Evolutionary conservation across 1,140 invertebrate genomes (phyloP).

Genomic region (Solen grandis): DNA sequence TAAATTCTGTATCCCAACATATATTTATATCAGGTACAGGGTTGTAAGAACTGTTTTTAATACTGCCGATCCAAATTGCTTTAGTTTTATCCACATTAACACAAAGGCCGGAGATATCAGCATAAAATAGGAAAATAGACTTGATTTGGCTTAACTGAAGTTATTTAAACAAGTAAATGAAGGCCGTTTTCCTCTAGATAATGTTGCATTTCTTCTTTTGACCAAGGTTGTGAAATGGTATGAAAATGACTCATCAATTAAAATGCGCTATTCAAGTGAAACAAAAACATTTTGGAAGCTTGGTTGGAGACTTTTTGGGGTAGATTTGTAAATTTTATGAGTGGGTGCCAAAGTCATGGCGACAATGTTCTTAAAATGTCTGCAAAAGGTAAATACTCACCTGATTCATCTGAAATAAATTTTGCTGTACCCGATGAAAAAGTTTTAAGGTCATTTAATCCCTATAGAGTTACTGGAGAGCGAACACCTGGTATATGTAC

Average conservation of each 20-base stretch:
- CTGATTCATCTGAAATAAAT: slow-evolving; percentile 30
- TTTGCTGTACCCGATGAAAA: slow-evolving; percentile 47
- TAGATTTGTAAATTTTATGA: slow-evolving; percentile 49
- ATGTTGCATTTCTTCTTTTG: slow-evolving; percentile 49
- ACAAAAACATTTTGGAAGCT: too few species aligned
- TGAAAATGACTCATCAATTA: slow-evolving; percentile 17
- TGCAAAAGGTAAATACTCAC: background rate
- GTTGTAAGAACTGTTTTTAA: too few species aligned
- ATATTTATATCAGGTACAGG: too few species aligned
- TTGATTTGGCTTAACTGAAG: slow-evolving; percentile 11
- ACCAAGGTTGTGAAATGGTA: slow-evolving; percentile 48
- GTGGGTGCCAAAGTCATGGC: slow-evolving; percentile 50
- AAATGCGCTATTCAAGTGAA: slow-evolving; percentile 57
- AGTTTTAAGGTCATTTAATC: slow-evolving; percentile 36
- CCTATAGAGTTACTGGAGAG: slow-evolving; percentile 15
- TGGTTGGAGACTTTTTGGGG: slow-evolving; percentile 46
- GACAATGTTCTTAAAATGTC: slow-evolving; percentile 16
- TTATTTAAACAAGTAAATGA: slow-evolving; percentile 45
- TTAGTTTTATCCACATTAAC: too few species aligned
- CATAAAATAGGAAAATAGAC: background rate
- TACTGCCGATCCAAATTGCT: too few species aligned
- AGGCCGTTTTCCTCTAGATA: slow-evolving; percentile 15
- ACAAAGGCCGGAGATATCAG: too few species aligned
- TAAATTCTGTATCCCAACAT: too few species aligned
- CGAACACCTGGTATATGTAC: slow-evolving; percentile 36